Percentiles rank a stretch among this genome's conserved stretches.
These are phyloP conservation scores for Prionailurus bengalensis DNA, from an alignment of 2,113 vertebrate genomes.

Conservation along the genomic window DNA sequence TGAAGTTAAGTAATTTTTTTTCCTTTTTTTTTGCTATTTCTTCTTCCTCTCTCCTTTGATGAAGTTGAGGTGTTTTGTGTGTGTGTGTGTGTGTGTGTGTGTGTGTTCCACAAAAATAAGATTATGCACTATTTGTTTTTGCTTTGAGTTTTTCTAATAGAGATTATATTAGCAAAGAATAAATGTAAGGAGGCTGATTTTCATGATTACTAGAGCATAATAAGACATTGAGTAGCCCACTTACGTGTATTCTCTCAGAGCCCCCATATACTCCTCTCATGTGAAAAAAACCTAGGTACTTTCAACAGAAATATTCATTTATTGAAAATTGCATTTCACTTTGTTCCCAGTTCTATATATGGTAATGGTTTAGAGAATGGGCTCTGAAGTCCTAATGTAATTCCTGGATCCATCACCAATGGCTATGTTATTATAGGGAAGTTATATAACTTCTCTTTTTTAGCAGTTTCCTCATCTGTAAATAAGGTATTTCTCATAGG, in stretches of 20 bases:
- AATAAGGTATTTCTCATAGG: not conserved
- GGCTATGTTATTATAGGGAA: not conserved
- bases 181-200: not conserved
- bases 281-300: not conserved
- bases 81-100: not conserved
- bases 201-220: not conserved
- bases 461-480: conserved; percentile 25
- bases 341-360: not conserved
- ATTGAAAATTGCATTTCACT: not conserved
- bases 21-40: not conserved
- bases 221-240: not conserved
- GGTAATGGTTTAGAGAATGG: not conserved
- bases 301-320: not conserved
- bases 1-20: not conserved
- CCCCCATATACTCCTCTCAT: not conserved
- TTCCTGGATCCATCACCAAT: not conserved
- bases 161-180: not conserved
- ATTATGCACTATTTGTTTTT: not conserved
- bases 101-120: not conserved
- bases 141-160: not conserved
- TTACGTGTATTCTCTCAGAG: not conserved
- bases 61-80: not conserved
- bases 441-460: not conserved
- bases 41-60: not conserved
- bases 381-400: not conserved